phyloP scores from a whole-genome alignment of 2,797 vertebrate genomes.

The Sus cebifrons region DNA sequence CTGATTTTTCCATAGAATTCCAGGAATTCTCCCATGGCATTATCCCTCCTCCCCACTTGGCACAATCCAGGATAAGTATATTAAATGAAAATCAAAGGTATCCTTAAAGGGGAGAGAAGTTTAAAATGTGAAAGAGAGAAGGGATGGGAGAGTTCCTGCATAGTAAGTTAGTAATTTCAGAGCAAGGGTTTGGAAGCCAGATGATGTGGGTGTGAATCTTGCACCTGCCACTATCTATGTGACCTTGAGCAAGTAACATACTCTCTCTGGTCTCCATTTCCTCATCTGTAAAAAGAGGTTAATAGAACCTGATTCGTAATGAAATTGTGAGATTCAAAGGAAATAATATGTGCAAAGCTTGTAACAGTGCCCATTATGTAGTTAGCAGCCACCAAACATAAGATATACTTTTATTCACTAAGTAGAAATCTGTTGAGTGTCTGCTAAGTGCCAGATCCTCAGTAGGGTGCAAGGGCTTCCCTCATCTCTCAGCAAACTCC shows the following conservation, averaged over 20 bases:
- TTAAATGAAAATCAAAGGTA: slow-evolving; percentile 7
- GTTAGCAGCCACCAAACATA: not conserved
- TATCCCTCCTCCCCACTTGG: not conserved
- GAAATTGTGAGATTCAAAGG: not conserved
- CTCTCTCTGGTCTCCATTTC: not conserved
- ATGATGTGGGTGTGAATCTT: not conserved
- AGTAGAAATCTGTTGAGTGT: not conserved
- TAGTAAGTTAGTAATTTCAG: not conserved
- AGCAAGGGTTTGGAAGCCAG: not conserved
- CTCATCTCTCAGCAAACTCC: not conserved
- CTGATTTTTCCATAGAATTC: not conserved
- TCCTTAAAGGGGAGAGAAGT: not conserved
- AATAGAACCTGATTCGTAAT: not conserved
- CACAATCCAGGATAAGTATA: not conserved
- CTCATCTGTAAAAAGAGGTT: slow-evolving; percentile 1
- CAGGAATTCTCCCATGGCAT: not conserved
- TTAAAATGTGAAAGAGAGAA: not conserved
- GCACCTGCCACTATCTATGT: not conserved
- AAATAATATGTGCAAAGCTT: not conserved
- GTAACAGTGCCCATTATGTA: not conserved
- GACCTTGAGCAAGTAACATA: not conserved
- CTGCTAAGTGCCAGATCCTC: not conserved
- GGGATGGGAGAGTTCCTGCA: not conserved
- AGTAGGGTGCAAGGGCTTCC: not conserved
- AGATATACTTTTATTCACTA: not conserved